Base-by-base conservation (phyloP, 2,888 invertebrate species). In the Ectemnius cavifrons region DNA sequence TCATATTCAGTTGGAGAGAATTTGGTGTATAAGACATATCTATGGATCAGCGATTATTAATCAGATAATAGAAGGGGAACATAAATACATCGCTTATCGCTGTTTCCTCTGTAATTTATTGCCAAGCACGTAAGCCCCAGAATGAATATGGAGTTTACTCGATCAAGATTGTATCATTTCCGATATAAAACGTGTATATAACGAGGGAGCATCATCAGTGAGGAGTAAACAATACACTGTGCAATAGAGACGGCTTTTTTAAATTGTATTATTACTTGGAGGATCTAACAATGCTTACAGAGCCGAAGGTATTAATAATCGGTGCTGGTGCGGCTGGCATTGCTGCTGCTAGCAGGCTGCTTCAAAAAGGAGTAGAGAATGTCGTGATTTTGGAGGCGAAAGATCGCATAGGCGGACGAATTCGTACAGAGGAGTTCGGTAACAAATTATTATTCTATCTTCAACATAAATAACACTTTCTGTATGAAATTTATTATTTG, bases 311-410 rank as follows among this genome's bases (percentile, higher is more conserved):
- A 52, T 77, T 94, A 71, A 92, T 94, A 57, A 89, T 94, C 71
- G 94, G 94, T 71, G 93, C 93, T 52, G 94, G 94, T 11, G 91
- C 92, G 16, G 89, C 93, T n/a, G 94, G 94, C 14, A 90, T 93
- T 60, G 92, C 93, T 14, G 93, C 93, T n/a, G 93, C 93, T 8
- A 88, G 91, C 6, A 90, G 90, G 75, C 85, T 94, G 8, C 75
- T 91, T 2, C 89, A 92, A 80, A 90, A 89, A 78, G 92, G 92
- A 16, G 86, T 92, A 11, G 83, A 86, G 47, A 90, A 93, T 83
- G 81, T 94, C 6, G 91, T 87, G 5, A 90, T 94, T 75, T 88
- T 91, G 77, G 94, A 91, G 87, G 92, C 90, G 49, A 91, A 92
- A 85, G 82, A 91, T 78, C 87, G 92, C 57, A 90, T 93, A 61